Percentiles rank a stretch among this genome's conserved stretches.
phyloP scores from a whole-genome alignment of 2,113 vertebrate species.

The Platichthys flesus region DNA sequence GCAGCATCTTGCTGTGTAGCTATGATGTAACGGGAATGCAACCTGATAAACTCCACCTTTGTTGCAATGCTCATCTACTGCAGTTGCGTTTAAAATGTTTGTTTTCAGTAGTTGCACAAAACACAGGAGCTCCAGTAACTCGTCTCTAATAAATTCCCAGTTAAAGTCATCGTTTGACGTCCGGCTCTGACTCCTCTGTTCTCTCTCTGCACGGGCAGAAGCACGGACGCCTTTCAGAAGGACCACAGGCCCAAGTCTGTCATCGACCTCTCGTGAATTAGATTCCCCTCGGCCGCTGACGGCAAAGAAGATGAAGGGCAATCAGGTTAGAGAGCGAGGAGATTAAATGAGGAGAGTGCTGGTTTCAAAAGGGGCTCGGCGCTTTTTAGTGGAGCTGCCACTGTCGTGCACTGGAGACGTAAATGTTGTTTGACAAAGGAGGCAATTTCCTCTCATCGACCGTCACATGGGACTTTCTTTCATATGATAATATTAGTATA shows the following conservation, averaged over 20 bases:
- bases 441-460: conserved; percentile 13
- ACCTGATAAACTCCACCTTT: neutral
- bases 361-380: conserved; percentile 45
- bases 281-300: conserved; percentile 54
- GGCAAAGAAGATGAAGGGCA: conserved; percentile 59
- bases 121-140: conserved; percentile 6
- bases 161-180: conserved; percentile 42
- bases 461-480: conserved; percentile 12
- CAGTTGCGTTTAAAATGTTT: neutral
- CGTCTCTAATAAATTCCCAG: conserved; percentile 38
- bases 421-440: conserved; percentile 20
- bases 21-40: conserved; percentile 1
- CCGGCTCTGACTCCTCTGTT: conserved; percentile 31
- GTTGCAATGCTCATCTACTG: neutral
- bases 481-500: neutral
- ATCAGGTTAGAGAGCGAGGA: conserved; percentile 67
- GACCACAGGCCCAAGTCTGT: conserved; percentile 63
- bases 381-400: conserved; percentile 42
- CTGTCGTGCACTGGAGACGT: conserved; percentile 29
- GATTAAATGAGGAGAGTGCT: conserved; percentile 66
- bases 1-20: neutral
- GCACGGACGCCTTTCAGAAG: conserved; percentile 54
- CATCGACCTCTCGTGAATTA: conserved; percentile 59
- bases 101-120: neutral
- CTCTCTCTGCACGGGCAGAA: conserved; percentile 32